Evolutionary conservation across 2,888 invertebrate genomes (phyloP).

Genomic region (Eilema sororculum): DNA sequence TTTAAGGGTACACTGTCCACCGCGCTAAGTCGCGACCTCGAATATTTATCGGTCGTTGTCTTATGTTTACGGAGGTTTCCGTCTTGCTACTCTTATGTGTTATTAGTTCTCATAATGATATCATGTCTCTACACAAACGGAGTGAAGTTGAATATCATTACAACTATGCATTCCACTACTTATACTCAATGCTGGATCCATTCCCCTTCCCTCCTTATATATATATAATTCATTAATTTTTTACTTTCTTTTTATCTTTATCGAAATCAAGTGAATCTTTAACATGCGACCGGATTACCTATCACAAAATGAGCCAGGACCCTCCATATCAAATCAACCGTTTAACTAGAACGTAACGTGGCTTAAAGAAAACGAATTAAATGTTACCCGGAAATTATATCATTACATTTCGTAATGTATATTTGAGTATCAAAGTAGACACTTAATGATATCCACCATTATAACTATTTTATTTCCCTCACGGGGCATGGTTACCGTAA

Average conservation of each 20-base stretch:
- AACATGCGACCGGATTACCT: not conserved
- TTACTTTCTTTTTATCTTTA: not conserved
- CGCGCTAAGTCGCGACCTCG: slow-evolving; percentile 61
- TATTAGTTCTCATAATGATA: slow-evolving; percentile 39
- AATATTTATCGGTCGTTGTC: slow-evolving; percentile 79
- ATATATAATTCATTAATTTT: not conserved
- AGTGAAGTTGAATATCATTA: not conserved
- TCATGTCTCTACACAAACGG: slow-evolving; percentile 26
- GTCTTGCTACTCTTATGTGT: slow-evolving; percentile 36
- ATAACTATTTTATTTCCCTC: not conserved
- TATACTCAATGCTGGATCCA: not conserved
- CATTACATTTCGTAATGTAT: not conserved
- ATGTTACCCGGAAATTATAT: not conserved
- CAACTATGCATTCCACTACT: not conserved
- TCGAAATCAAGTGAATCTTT: not conserved
- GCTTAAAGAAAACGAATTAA: not conserved
- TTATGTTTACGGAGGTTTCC: slow-evolving; percentile 71
- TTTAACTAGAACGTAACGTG: not conserved
- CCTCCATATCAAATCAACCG: not conserved
- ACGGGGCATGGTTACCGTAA: not conserved
- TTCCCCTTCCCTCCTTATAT: not conserved
- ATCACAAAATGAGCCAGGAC: not conserved
- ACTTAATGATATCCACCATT: not conserved
- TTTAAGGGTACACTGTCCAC: slow-evolving; percentile 64
- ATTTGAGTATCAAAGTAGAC: not conserved